A percentile compares a stretch with the other conserved stretches of the same genome.
phyloP scores from a whole-genome alignment of 2,797 vertebrate genomes.

The Malacoraja senta region DNA sequence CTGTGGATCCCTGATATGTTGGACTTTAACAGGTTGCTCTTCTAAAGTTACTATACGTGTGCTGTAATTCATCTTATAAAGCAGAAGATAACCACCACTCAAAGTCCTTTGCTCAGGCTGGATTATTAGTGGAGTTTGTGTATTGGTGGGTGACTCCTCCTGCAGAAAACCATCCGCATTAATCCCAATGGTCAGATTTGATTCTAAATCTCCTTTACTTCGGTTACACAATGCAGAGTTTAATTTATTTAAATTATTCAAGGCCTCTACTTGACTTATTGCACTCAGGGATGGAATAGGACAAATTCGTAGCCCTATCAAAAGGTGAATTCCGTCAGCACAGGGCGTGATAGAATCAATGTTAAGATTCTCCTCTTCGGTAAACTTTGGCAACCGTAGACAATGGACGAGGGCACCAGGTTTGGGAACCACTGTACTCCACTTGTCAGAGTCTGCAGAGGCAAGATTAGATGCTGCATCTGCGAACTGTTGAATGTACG shows the following conservation, averaged over 20 bases:
- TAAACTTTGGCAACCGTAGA: conserved; percentile 83
- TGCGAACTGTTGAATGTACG: conserved; percentile 96
- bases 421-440: conserved; percentile 84
- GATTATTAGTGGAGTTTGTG: conserved; percentile 71
- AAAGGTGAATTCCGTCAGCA: conserved; percentile 88
- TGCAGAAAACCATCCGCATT: conserved; percentile 67
- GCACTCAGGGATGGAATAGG: conserved; percentile 81
- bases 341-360: conserved; percentile 96
- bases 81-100: conserved; percentile 86
- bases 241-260: conserved; percentile 97
- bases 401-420: conserved; percentile 92
- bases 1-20: conserved; percentile 89
- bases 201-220: conserved; percentile 76
- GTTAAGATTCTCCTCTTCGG: conserved; percentile 90
- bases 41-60: conserved; percentile 92
- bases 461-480: conserved; percentile 80
- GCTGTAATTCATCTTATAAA: conserved; percentile 96
- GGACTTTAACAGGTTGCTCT: conserved; percentile 88
- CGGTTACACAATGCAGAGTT: conserved; percentile 91
- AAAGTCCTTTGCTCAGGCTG: conserved; percentile 61
- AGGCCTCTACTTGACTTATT: conserved; percentile 96
- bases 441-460: conserved; percentile 83
- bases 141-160: conserved; percentile 67
- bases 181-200: conserved; percentile 63
- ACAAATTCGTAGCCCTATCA: conserved; percentile 83